phyloP scores from a whole-genome alignment of 2,113 vertebrate species.

The Pollimyrus isidori region DNA sequence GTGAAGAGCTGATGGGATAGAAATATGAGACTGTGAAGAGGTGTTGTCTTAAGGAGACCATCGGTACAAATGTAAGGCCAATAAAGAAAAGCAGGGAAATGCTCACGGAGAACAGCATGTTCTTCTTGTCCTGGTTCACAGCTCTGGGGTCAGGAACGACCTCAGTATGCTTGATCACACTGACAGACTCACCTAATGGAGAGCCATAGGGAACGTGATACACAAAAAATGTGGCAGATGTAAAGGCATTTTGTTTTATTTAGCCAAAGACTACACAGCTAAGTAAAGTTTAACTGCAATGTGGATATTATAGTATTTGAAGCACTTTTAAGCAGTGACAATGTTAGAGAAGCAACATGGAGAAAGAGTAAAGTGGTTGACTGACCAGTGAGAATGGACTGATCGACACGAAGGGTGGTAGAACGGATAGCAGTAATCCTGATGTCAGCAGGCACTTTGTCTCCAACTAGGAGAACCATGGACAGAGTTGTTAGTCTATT shows the following conservation, averaged over 20 bases:
- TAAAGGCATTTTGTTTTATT: background rate
- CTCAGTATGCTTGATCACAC: constrained; percentile 90
- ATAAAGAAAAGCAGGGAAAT: background rate
- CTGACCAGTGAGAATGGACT: constrained; percentile 84
- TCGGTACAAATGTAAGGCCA: background rate
- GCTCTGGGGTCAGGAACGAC: constrained; percentile 79
- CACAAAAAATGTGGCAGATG: background rate
- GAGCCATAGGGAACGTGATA: background rate
- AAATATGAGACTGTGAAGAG: background rate
- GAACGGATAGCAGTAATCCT: constrained; percentile 80
- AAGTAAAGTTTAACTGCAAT: background rate
- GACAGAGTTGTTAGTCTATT: background rate
- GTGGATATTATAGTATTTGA: background rate
- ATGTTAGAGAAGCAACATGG: background rate
- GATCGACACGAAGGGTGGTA: constrained; percentile 85
- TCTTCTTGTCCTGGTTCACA: constrained; percentile 99
- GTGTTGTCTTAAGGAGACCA: background rate
- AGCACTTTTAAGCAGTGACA: background rate
- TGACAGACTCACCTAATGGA: constrained; percentile 82
- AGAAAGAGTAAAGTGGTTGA: background rate
- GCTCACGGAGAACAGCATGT: constrained; percentile 96
- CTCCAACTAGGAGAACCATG: constrained; percentile 66
- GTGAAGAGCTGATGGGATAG: background rate
- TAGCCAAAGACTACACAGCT: background rate
- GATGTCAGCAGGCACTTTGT: constrained; percentile 91